Base-by-base conservation (phyloP, 2,113 vertebrate genomes). In the Okapia johnstoni region DNA sequence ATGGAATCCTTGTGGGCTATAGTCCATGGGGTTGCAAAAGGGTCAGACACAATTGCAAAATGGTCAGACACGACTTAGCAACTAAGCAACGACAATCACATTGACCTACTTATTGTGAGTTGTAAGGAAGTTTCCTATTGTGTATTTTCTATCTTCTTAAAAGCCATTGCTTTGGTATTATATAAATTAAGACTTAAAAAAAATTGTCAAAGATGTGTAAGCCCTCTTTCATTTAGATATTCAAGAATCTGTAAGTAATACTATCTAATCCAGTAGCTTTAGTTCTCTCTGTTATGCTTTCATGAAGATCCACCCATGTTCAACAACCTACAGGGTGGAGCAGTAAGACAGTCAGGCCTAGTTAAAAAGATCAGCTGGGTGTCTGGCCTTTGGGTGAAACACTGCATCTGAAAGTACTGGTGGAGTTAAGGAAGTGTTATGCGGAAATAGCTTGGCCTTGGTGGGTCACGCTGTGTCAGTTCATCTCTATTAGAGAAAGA, bases 201-300 rank as follows among this genome's bases (percentile, higher is more conserved):
- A 61, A 30, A 7, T 36, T 63, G 50, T 58, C 63, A n/a, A 19
- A 87, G 17, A 17, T 61, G 17, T 92, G 21, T 33, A 92, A 21
- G 40, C 2, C 16, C 48, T 92, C 55, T 96, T 73, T 86, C 80
- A 43, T 30, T 93, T 81, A 70, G 57, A 55, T 54, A 92, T 58
- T 40, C 58, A 79, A 96, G 77, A 96, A 93, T 91, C 77, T 87
- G 16, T 86, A 87, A 77, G 43, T 48, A 94, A 90, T 58, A 21
- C 46, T 8, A 61, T 48, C 58, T 89, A 85, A 92, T 79, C 76
- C 81, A 21, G 28, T 43, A 36, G 88, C 73, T 60, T 83, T 55
- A 63, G 54, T 91, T 52, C 61, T 61, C 26, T 61, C 60, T 77
- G n/a, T 46, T 21, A 5, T 12, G 50, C 86, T 92, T 70, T 93